A percentile compares a stretch with the other conserved stretches of the same genome.
Conservation (phyloP, 1,140 invertebrate species). For the Drosophila sucinea region DNA sequence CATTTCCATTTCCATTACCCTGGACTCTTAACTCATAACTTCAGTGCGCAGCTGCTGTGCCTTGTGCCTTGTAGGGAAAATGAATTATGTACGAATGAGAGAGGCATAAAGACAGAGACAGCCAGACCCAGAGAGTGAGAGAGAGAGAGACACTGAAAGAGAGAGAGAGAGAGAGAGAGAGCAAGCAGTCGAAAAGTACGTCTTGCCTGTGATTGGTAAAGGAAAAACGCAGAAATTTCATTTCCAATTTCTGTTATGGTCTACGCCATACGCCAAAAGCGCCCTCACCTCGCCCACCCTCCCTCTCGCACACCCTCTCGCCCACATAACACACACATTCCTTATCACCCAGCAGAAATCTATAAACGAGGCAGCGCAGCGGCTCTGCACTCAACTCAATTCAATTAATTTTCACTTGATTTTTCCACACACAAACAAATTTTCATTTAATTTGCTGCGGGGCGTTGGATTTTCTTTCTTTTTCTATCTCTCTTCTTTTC, state of each 20-base stretch:
- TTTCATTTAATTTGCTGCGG: constrained; percentile 79
- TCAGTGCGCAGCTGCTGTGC: constrained; percentile 71
- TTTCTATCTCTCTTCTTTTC: not conserved
- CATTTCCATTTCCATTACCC: not conserved
- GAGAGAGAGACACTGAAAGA: constrained; percentile 6
- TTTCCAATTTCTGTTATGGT: constrained; percentile 35
- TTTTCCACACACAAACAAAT: constrained; percentile 81
- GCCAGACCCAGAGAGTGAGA: not conserved
- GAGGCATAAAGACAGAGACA: constrained; percentile 15
- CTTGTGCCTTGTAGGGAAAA: constrained; percentile 45
- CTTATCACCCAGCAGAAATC: constrained; percentile 46
- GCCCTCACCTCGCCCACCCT: not conserved
- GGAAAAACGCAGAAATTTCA: constrained; percentile 49
- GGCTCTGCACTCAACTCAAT: constrained; percentile 80
- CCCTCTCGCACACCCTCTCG: not conserved
- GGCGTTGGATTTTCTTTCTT: constrained; percentile 46
- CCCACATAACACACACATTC: not conserved
- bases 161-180: constrained; percentile 3
- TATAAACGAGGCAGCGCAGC: constrained; percentile 55
- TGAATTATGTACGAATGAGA: constrained; percentile 44
- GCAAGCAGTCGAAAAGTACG: constrained; percentile 10
- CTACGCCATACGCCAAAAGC: not conserved
- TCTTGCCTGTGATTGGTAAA: constrained; percentile 66
- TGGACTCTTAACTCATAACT: constrained; percentile 21
- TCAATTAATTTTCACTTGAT: constrained; percentile 83